Evolutionary conservation across 2,113 vertebrate species (phyloP).

Genomic region (Heloderma charlesbogerti): DNA sequence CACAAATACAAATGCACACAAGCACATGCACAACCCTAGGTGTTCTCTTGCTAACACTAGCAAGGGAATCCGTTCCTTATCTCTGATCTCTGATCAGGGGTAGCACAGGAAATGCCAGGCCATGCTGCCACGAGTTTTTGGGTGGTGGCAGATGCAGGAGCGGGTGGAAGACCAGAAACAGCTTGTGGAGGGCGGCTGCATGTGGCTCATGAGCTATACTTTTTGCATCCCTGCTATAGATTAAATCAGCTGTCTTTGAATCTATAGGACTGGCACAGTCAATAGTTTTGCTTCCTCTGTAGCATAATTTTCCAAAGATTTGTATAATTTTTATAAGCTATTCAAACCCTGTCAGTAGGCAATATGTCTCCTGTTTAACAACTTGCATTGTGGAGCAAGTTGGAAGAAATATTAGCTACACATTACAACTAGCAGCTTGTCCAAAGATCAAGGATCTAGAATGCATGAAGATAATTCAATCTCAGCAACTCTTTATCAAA

Average conservation of each 20-base stretch:
- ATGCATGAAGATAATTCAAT: constrained; percentile 65
- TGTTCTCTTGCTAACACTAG: too few relatives aligned
- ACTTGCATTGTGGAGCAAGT: constrained; percentile 6
- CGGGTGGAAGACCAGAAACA: too few relatives aligned
- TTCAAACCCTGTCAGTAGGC: constrained; percentile 42
- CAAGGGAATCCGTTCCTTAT: too few relatives aligned
- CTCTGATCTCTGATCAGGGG: too few relatives aligned
- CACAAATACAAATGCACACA: too few relatives aligned
- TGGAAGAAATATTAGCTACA: constrained; percentile 62
- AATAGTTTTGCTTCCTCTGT: constrained; percentile 5
- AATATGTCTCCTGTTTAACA: constrained; percentile 37
- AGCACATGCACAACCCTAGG: too few relatives aligned
- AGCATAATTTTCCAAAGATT: constrained; percentile 47
- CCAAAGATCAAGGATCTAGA: constrained; percentile 61
- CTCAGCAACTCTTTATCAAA: constrained; percentile 49
- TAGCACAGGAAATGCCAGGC: too few relatives aligned
- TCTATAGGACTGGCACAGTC: constrained; percentile 14
- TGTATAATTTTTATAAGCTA: constrained; percentile 47
- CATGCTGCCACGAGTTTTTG: too few relatives aligned
- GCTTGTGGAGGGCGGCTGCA: too few relatives aligned
- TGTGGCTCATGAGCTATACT: too few relatives aligned
- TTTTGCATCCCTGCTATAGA: neutral
- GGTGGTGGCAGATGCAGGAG: too few relatives aligned
- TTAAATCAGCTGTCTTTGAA: constrained; percentile 24
- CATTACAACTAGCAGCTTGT: constrained; percentile 64